Base-by-base conservation (phyloP, 2,113 vertebrate genomes). In the Stigmatopora nigra region DNA sequence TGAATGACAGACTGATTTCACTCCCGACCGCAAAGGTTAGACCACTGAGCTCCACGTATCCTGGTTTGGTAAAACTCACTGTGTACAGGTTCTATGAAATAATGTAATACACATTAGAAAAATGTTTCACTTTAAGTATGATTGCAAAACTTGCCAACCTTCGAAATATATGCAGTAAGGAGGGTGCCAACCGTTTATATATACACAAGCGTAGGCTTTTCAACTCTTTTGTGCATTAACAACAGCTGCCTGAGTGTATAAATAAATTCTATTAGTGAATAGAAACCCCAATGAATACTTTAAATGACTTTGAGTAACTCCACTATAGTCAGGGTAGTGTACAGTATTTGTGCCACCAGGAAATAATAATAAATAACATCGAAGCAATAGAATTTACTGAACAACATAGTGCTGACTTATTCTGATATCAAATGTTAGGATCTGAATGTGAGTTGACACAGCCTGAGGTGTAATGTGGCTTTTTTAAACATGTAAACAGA, bases 1-100 rank as follows among this genome's bases (percentile, higher is more conserved):
- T 97, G 89, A 99, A 99, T 15, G 97, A 99, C 72, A 99, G 87
- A 51, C 93, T 96, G 88, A 99, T 94, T 89, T 98, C 96, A 3
- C 94, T 95, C 66, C 88, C 91, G 2, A 91, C 58, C 0, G 85
- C 85, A 61, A 98, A 76, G 0, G 91, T 78, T 36, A 93, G 82
- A 4, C 93, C 92, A 0, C 83, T 67, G 63, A 99, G 83, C 79
- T 98, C 95, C 83, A 99, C 82, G 75, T 88, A 97, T 3, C 97
- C 97, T 0, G 95, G 91, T 63, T 90, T 94, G 35, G 91, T 89
- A 84, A 99, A 98, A 70, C 94, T 98, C 47, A 98, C 94, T 0
- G 91, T 94, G 81, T 94, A 89, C 69, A 98, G 90, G 41, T 97
- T 97, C 97, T 99, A 87, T 0, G n/a, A 63, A 44, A 71, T 63